A percentile compares a stretch with the other conserved stretches of the same genome.
Conservation (phyloP, 2,888 invertebrate species). For the Phaonia tiefii region DNA sequence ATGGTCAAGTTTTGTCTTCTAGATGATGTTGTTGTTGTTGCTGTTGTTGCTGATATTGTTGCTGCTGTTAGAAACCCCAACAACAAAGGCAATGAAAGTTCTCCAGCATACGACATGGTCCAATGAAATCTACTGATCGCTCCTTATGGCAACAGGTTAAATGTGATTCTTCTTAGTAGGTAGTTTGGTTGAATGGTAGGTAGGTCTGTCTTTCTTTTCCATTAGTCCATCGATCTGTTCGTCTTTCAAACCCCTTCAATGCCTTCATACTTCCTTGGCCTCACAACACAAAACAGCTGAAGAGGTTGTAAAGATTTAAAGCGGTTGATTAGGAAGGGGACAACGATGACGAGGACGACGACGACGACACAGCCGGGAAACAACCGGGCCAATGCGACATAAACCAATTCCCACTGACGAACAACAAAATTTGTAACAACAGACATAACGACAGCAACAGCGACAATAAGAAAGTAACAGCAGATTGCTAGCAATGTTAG, state of each 20-base stretch:
- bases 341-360: conserved; percentile 13
- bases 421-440: conserved; percentile 62
- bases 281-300: conserved; percentile 9
- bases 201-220: conserved; percentile 57
- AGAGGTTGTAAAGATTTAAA: conserved; percentile 49
- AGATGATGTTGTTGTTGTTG: too few relatives aligned
- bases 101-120: too few relatives aligned
- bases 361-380: conserved; percentile 1
- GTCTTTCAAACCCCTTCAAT: neutral
- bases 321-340: conserved; percentile 57
- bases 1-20: conserved; percentile 78
- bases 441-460: conserved; percentile 39
- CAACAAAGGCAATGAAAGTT: conserved; percentile 33
- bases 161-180: conserved; percentile 49
- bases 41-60: too few relatives aligned
- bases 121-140: neutral
- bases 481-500: conserved; percentile 10
- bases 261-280: conserved; percentile 42
- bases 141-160: conserved; percentile 60
- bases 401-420: conserved; percentile 64
- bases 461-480: conserved; percentile 41
- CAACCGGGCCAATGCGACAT: conserved; percentile 10
- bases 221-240: conserved; percentile 34
- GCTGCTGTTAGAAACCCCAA: conserved; percentile 68
- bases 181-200: too few relatives aligned